Conservation (phyloP, 2,113 vertebrate species). For the Lophura nycthemera region DNA sequence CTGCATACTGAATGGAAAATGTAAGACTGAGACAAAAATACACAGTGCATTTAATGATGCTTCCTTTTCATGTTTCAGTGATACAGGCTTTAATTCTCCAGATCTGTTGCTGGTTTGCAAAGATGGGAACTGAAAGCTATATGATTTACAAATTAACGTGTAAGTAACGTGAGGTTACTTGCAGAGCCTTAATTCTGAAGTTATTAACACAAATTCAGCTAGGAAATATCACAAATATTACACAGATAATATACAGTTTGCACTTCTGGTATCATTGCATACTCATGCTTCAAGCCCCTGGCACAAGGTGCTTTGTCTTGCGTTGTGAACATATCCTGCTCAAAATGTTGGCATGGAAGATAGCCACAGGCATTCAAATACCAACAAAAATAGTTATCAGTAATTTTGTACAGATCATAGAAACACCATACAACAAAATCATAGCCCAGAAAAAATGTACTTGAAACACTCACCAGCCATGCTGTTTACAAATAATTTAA, state of each 20-base stretch:
- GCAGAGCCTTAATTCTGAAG: background rate
- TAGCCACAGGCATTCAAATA: background rate
- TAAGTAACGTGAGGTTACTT: background rate
- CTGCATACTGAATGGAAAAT: background rate
- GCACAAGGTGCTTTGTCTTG: background rate
- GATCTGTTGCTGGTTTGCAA: background rate
- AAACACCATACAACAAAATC: background rate
- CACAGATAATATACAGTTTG: accelerated
- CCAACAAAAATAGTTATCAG: too few relatives aligned
- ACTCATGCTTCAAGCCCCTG: accelerated
- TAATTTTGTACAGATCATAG: background rate
- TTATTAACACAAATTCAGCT: background rate
- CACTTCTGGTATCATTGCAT: accelerated
- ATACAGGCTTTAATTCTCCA: background rate
- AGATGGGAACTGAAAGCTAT: background rate
- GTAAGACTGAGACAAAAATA: background rate
- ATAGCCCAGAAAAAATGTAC: background rate
- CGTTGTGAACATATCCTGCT: background rate
- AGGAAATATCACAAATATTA: background rate
- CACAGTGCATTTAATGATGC: background rate
- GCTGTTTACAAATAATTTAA: background rate
- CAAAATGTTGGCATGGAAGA: background rate
- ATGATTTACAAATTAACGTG: background rate
- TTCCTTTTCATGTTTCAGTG: background rate
- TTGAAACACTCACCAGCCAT: background rate